Conservation (phyloP, 1,140 invertebrate species). For the Trinorchestia longiramus region DNA sequence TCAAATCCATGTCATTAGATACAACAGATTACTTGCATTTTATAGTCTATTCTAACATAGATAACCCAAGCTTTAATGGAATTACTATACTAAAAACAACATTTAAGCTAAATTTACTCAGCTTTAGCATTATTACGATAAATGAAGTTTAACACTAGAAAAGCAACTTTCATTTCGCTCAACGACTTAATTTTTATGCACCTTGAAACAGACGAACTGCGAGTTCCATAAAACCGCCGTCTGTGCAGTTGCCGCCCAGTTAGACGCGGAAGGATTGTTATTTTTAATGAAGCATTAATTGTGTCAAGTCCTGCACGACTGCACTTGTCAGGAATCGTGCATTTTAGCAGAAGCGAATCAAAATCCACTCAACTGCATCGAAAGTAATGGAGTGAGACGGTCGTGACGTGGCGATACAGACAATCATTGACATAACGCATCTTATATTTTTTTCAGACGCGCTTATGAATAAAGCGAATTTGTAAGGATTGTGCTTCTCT, state of each 20-base stretch:
- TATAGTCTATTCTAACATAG: not conserved
- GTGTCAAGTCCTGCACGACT: not conserved
- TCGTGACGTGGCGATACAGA: not conserved
- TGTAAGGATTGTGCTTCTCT: not conserved
- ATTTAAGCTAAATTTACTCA: not conserved
- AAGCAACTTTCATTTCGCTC: not conserved
- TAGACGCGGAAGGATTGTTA: not conserved
- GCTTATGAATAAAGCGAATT: not conserved
- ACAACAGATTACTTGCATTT: not conserved
- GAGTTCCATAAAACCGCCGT: not conserved
- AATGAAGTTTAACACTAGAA: not conserved
- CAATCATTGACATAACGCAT: not conserved
- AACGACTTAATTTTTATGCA: not conserved
- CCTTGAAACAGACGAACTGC: not conserved
- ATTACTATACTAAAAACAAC: not conserved
- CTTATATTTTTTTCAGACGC: not conserved
- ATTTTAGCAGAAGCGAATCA: not conserved
- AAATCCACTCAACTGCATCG: not conserved
- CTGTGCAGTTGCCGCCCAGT: not conserved
- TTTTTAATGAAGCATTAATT: not conserved
- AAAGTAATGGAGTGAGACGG: not conserved
- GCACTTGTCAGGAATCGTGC: not conserved
- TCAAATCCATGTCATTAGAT: not conserved
- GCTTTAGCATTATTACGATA: not conserved
- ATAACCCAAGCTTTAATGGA: not conserved